These are phyloP conservation scores for Corythucha ciliata DNA, from an alignment of 2,888 invertebrate species.

Conservation along the genomic window DNA sequence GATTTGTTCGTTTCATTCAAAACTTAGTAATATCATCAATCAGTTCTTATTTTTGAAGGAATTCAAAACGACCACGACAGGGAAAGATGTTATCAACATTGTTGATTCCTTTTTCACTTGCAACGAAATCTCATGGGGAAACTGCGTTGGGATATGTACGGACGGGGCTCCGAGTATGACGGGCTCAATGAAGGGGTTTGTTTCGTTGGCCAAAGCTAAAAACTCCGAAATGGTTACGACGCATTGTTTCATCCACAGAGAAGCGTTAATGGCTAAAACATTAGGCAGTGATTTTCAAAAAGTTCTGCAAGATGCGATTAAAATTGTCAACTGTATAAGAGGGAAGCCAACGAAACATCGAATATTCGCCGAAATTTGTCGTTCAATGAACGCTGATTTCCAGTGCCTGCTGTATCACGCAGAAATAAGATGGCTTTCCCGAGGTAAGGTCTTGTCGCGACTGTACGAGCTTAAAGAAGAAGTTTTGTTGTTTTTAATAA, in stretches of 20 bases:
- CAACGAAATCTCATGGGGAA: slow-evolving; percentile 3
- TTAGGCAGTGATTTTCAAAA: slow-evolving; percentile 1
- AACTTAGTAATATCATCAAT: slow-evolving; percentile 12
- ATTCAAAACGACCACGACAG: slow-evolving; percentile 5
- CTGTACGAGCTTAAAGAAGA: too few species aligned
- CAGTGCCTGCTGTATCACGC: slow-evolving; percentile 6
- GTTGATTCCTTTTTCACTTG: not conserved
- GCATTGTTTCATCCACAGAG: slow-evolving; percentile 3
- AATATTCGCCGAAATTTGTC: too few species aligned
- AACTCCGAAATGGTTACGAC: slow-evolving; percentile 1
- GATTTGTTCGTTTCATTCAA: slow-evolving; percentile 22
- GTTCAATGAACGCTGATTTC: slow-evolving; percentile 8
- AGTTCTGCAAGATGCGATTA: slow-evolving; percentile 4
- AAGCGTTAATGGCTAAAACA: slow-evolving; percentile 4
- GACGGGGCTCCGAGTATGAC: slow-evolving; percentile 8
- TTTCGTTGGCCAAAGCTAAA: slow-evolving; percentile 2
- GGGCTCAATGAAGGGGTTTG: slow-evolving; percentile 12
- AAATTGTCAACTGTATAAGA: slow-evolving; percentile 9
- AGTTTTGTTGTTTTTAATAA: too few species aligned
- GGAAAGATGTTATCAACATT: slow-evolving; percentile 7
- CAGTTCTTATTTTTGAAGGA: slow-evolving; percentile 15
- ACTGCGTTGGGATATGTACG: slow-evolving; percentile 8
- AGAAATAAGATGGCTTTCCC: slow-evolving; percentile 10
- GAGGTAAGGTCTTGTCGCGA: too few species aligned
- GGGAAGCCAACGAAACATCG: slow-evolving; percentile 6